These are phyloP conservation scores for Chaetogeoica ovagalla DNA, from an alignment of 2,888 invertebrate genomes.

Conservation along the genomic window DNA sequence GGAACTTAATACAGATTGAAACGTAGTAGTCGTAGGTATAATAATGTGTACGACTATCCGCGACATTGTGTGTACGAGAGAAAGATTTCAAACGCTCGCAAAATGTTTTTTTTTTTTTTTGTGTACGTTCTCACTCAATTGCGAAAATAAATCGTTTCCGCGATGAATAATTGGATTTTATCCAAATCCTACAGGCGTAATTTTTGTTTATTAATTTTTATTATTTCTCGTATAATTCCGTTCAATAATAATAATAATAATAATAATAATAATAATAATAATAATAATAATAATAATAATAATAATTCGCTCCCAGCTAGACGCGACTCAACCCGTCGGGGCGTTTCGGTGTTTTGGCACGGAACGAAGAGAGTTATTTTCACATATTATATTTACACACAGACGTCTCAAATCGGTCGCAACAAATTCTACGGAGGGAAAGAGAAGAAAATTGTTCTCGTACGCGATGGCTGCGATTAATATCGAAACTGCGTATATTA, in stretches of 20 bases:
- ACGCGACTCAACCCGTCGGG: too few relatives aligned
- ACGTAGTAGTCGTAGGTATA: too few relatives aligned
- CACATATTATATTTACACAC: neutral
- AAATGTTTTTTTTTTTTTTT: neutral
- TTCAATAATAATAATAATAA: slow-evolving; percentile 16
- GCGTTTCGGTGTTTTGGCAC: slow-evolving; percentile 29
- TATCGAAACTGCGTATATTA: too few relatives aligned
- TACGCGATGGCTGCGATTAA: too few relatives aligned
- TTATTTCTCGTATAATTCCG: neutral
- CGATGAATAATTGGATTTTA: slow-evolving; percentile 39
- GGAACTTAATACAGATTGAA: too few relatives aligned
- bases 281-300: too few relatives aligned
- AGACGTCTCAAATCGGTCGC: neutral
- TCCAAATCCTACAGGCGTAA: slow-evolving; percentile 22
- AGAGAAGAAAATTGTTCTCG: too few relatives aligned
- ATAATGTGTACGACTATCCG: neutral
- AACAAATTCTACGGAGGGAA: slow-evolving; percentile 4
- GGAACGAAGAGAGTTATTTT: slow-evolving; percentile 43
- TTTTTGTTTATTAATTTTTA: neutral
- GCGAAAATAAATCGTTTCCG: slow-evolving; percentile 35
- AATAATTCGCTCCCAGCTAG: too few relatives aligned
- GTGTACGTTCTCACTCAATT: neutral
- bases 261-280: too few relatives aligned
- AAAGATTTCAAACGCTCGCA: slow-evolving; percentile 5
- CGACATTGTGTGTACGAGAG: neutral